Base-by-base conservation (phyloP, 2,113 vertebrate species). In the Phalacrocorax carbo region DNA sequence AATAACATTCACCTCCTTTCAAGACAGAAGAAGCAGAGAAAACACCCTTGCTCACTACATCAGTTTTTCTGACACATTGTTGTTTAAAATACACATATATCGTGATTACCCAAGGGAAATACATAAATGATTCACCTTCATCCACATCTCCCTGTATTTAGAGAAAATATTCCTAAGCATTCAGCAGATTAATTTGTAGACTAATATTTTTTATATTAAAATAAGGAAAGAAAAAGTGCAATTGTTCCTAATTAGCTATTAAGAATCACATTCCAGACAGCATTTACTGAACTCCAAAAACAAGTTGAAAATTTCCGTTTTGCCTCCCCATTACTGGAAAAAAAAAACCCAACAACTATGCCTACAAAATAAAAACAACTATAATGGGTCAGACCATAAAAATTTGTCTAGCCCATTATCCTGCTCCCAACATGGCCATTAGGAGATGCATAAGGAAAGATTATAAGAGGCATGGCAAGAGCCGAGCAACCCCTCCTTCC, bases 401-500 rank as follows among this genome's bases (percentile, higher is more conserved):
- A 51, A 21, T 21, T 57, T 79, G 78, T 93, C 80, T 76, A 65
- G 84, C 84, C 94, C 78, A 96, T 97, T 97, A 97, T 91, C 90
- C 49, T 87, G 84, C 61, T 96, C 84, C 93, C 73, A 90, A 85
- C 57, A 87, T 9, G 23, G 44, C 93, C 91, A 97, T 97, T 96
- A 97, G 90, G 87, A 85, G 78, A 94, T 57, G 62, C 86, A 27
- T 93, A 87, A 96, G 70, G 70, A 82, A 95, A 96, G 87, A 95
- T 95, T 65, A 75, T 64, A 93, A 95, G 84, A 94, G 81, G 19
- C 44, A 86, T 18, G 25, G 84, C 65, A 91, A 91, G 52, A 85
- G 89, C 73, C 48, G 73, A 95, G 82, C 84, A 94, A 87, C 32
- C 42, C 84, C 84, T 93, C 91, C 84, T 96, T 94, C 62, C 92